Evolutionary conservation across 2,797 vertebrate species (phyloP).

Genomic region (Falco biarmicus): DNA sequence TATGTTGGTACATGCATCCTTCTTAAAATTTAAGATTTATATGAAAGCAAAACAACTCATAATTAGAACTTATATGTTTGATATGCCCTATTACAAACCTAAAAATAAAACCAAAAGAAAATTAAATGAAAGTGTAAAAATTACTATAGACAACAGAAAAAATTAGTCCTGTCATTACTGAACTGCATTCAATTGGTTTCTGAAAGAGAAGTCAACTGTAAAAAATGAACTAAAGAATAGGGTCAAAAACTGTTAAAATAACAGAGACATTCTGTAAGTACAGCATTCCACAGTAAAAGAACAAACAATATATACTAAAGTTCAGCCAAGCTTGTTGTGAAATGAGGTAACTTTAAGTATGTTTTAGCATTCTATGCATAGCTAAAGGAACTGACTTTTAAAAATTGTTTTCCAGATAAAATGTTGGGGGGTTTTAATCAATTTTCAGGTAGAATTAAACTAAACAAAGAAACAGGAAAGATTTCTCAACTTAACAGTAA

Average conservation of each 20-base stretch:
- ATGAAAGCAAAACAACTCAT: not conserved
- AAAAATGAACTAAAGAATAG: not conserved
- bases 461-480: not conserved
- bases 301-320: not conserved
- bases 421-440: not conserved
- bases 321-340: not conserved
- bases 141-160: not conserved
- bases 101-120: not conserved
- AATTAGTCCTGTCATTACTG: not conserved
- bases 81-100: not conserved
- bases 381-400: not conserved
- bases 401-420: not conserved
- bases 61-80: not conserved
- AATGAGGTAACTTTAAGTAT: not conserved
- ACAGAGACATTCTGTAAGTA: not conserved
- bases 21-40: not conserved
- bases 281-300: not conserved
- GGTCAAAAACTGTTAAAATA: not conserved
- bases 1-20: not conserved
- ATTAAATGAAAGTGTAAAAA: not conserved
- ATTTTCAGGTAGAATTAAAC: not conserved
- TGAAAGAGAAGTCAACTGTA: not conserved
- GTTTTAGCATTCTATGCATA: not conserved
- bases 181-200: not conserved
- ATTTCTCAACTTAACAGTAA: not conserved